Percentiles rank a stretch among this genome's conserved stretches.
Conservation (phyloP, 64 coral and sea anemone species). For the Platygyra sinensis region DNA sequence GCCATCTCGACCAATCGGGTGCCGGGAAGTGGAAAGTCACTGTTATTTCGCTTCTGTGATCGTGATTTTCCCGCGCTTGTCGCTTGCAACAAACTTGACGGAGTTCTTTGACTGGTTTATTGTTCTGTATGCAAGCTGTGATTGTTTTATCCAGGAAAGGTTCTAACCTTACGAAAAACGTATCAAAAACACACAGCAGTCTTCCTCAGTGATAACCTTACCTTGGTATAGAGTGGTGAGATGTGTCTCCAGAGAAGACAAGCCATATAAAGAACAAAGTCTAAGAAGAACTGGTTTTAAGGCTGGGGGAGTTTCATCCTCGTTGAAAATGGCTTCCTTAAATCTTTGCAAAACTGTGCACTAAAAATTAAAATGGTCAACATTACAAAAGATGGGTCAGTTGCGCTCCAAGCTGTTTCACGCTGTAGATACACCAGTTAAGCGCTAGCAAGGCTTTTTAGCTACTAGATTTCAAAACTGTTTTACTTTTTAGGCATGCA, state of each 20-base stretch:
- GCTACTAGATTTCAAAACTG: no score
- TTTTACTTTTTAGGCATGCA: not conserved
- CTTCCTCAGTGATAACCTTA: not conserved
- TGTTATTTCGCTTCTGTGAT: no score
- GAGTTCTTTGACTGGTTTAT: no score
- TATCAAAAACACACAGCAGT: not conserved
- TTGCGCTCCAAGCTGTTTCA: no score
- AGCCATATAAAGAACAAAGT: constrained; percentile 91
- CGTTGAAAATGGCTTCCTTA: constrained; percentile 63
- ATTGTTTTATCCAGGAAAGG: no score
- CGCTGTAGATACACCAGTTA: no score
- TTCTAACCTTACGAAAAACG: not conserved
- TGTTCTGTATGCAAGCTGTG: not conserved
- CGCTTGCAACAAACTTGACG: no score
- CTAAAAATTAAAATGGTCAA: constrained; percentile 26
- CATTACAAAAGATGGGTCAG: no score
- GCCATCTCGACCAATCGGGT: no score
- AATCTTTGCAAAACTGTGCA: constrained; percentile 78
- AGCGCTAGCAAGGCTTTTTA: no score
- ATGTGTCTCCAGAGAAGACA: constrained; percentile 90
- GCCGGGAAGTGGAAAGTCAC: no score
- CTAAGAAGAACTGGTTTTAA: constrained; percentile 79
- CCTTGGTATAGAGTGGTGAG: constrained; percentile 91
- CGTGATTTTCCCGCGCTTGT: no score
- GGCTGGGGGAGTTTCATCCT: constrained; percentile 53